Evolutionary conservation across 23 tunicate species (phyloP).

Genomic region (Halocynthia roretzi): DNA sequence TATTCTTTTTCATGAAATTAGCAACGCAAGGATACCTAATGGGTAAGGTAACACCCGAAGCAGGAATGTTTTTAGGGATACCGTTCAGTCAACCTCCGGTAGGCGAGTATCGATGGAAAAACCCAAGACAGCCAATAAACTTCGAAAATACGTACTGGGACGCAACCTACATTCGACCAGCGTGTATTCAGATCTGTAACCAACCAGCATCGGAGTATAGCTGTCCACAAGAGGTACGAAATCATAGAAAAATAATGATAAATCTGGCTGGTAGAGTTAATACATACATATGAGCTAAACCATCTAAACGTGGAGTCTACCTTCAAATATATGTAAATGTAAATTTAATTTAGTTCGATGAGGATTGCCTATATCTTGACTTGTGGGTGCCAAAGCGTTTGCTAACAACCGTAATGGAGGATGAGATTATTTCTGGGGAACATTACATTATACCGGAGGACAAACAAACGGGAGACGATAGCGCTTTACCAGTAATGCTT

Average conservation of each 20-base stretch:
- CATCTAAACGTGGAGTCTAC: no score
- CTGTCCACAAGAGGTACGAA: conserved; percentile 55
- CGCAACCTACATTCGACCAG: conserved; percentile 71
- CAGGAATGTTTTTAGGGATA: conserved; percentile 54
- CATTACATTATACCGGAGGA: conserved; percentile 41
- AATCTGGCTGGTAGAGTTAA: no score
- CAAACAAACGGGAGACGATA: conserved; percentile 18
- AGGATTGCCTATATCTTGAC: conserved; percentile 76
- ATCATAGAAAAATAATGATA: background rate
- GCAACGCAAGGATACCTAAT: conserved; percentile 37
- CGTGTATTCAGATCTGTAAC: conserved; percentile 64
- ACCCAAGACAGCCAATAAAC: conserved; percentile 50
- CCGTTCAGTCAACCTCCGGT: conserved; percentile 84
- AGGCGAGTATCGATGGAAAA: conserved; percentile 68
- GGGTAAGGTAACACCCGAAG: conserved; percentile 26
- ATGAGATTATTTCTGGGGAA: conserved; percentile 13
- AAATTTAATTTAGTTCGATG: conserved; percentile 24
- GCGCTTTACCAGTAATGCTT: conserved; percentile 47
- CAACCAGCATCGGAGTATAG: conserved; percentile 81
- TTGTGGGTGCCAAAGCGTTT: conserved; percentile 59
- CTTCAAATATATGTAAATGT: no score
- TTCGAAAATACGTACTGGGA: conserved; percentile 39
- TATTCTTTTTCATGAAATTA: conserved; percentile 12
- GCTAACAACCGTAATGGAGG: conserved; percentile 1
- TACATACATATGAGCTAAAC: no score